These are phyloP conservation scores for Gobio gobio DNA, from an alignment of 2,113 vertebrate species.

Conservation along the genomic window DNA sequence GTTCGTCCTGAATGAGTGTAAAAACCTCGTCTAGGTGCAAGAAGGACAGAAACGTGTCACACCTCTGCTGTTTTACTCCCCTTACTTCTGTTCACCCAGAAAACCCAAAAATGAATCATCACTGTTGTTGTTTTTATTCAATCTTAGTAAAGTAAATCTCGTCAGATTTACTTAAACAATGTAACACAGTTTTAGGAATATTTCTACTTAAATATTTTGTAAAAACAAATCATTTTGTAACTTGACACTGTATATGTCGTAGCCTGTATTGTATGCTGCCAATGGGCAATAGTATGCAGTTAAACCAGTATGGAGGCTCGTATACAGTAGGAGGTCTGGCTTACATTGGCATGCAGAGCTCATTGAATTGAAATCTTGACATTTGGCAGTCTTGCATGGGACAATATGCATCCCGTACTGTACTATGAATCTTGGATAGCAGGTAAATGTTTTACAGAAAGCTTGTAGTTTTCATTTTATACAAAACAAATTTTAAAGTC, in stretches of 20 bases:
- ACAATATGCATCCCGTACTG: not conserved
- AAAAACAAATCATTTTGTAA: not conserved
- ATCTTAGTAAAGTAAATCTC: not conserved
- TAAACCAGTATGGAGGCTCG: not conserved
- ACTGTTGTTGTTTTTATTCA: not conserved
- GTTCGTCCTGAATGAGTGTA: not conserved
- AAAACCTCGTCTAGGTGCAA: not conserved
- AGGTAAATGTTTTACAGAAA: not conserved
- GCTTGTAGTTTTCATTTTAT: not conserved
- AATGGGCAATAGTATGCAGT: not conserved
- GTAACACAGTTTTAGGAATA: not conserved
- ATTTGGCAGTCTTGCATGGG: not conserved
- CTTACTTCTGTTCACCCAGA: too few species aligned
- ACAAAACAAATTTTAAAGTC: not conserved
- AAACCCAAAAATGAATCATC: too few species aligned
- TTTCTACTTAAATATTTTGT: not conserved
- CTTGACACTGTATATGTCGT: not conserved
- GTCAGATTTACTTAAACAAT: not conserved
- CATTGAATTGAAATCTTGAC: not conserved
- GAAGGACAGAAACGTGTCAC: not conserved
- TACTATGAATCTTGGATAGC: not conserved
- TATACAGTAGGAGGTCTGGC: not conserved
- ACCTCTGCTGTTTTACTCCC: not conserved
- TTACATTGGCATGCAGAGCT: conserved; percentile 12
- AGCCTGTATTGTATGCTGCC: not conserved